phyloP scores from a whole-genome alignment of 1,140 invertebrate genomes.

The Achatina immaculata region DNA sequence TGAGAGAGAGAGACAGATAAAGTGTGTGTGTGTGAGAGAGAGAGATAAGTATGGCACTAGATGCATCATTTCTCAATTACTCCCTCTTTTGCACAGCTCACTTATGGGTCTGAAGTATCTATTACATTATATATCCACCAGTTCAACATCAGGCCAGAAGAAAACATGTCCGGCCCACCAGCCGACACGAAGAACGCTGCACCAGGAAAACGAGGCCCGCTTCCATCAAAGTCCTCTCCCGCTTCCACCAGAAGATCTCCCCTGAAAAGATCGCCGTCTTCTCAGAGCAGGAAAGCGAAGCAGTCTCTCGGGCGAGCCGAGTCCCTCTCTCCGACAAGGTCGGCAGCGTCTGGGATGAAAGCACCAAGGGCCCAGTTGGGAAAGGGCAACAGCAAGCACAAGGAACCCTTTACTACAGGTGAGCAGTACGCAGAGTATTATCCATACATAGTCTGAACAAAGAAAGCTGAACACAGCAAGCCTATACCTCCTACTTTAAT shows the following conservation, averaged over 20 bases:
- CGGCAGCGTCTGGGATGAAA: background rate
- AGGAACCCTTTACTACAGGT: background rate
- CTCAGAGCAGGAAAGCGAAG: background rate
- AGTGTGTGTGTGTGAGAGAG: no score
- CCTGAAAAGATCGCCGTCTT: background rate
- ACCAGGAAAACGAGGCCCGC: background rate
- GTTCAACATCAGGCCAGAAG: no score
- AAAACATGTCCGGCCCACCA: background rate
- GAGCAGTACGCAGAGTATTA: no score
- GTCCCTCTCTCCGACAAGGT: slow-evolving; percentile 29
- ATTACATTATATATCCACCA: no score
- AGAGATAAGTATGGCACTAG: background rate
- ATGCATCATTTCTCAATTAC: no score
- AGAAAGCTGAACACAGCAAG: no score
- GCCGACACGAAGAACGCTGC: background rate
- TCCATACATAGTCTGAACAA: no score
- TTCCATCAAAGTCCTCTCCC: background rate
- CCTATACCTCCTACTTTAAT: no score
- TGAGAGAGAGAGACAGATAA: slow-evolving; percentile 22
- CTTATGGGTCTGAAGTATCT: no score
- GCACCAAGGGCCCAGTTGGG: background rate
- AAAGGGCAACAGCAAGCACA: background rate
- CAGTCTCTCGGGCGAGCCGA: background rate
- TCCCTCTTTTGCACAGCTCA: no score
- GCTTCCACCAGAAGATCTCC: background rate